Evolutionary conservation across 2,797 vertebrate genomes (phyloP), one percentile per base, ranked within the genome.

Genomic region (Remorina albescens): DNA sequence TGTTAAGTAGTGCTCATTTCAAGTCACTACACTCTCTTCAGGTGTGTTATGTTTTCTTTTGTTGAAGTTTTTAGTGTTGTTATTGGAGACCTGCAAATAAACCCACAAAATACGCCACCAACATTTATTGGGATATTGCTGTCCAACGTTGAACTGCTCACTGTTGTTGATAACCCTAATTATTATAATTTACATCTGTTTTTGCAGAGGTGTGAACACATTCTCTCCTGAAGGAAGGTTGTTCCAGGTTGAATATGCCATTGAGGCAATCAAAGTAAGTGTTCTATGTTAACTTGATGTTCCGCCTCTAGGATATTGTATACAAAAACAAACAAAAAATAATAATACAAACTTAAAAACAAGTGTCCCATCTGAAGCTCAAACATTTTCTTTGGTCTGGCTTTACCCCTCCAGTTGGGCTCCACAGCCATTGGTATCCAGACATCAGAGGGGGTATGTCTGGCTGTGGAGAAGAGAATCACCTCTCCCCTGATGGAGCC

Each of bases 181-280:
- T 2, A 4, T 32, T 1, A n/a, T 61, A 13, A 9, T 53, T 55
- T 4, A 36, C 2, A 4, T 53, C 2, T 76, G 19, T 77, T 6
- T n/a, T 88, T 83, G 0, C 55, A 99, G 98, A 88, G 98, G 98
- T 44, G 98, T 99, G 84, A 99, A 99, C 92, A 99, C 98, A 51
- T 99, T 99, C 93, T 99, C 98, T 88, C 98, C 98, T 1, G 98
- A 99, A 78, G 98, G 98, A 88, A 94, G 98, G 88, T 95, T 99
- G 82, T 99, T 99, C 91, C 98, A 99, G 92, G 98, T 99, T 87
- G 98, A 99, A 90, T 99, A 99, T 95, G 98, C 98, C 79, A 99
- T 99, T 25, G 98, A 99, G 90, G 98, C 98, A 28, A 99, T 99
- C 21, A 99, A 99, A 93, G 98, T 99, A 93, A 84, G 91, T 86